These are phyloP conservation scores for Scotopteryx bipunctaria DNA, from an alignment of 2,888 invertebrate species.

Conservation along the genomic window DNA sequence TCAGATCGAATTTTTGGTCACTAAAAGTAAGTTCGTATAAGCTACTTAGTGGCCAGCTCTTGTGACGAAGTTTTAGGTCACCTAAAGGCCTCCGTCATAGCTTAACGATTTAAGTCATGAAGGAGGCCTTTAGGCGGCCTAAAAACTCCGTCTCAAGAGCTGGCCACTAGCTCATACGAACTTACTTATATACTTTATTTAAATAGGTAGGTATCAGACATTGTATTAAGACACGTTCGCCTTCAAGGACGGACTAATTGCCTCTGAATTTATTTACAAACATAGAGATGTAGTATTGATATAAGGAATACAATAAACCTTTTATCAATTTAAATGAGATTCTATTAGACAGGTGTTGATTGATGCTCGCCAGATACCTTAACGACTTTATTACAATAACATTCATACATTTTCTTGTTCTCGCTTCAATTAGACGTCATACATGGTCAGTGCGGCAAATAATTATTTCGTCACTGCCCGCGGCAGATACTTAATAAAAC, in stretches of 20 bases:
- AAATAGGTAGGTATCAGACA: no score
- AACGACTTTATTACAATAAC: constrained; percentile 12
- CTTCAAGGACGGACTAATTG: neutral
- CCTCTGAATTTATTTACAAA: neutral
- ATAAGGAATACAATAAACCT: neutral
- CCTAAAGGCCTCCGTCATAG: no score
- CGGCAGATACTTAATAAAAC: constrained; percentile 49
- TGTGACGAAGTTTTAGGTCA: no score
- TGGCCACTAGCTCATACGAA: no score
- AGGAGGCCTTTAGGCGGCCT: no score
- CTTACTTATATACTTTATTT: no score
- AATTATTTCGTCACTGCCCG: constrained; percentile 35
- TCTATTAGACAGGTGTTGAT: constrained; percentile 22
- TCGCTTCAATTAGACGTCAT: constrained; percentile 27
- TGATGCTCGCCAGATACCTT: constrained; percentile 13
- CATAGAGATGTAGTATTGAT: constrained; percentile 9
- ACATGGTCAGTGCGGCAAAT: constrained; percentile 23
- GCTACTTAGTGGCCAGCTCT: no score
- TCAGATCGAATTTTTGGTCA: no score
- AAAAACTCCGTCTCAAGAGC: no score
- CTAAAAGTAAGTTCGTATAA: no score
- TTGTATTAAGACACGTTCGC: no score
- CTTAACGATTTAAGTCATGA: no score
- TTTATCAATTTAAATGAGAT: constrained; percentile 11
- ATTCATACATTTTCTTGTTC: constrained; percentile 14